Conservation (phyloP, 64 coral and sea anemone species). For the Montipora sp. region DNA sequence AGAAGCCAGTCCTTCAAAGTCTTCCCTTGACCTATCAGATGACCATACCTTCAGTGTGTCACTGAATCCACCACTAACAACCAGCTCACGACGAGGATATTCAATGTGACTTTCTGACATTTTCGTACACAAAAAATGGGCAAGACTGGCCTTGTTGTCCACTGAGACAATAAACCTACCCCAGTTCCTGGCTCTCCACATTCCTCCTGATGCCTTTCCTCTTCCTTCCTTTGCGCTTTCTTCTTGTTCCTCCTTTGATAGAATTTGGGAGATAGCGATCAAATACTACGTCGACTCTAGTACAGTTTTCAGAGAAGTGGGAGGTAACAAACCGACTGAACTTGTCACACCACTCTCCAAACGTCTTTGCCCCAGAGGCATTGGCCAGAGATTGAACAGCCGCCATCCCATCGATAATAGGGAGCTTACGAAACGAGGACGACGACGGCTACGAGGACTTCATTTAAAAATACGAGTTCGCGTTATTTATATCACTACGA, state of each 20-base stretch:
- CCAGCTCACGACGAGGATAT: constrained; percentile 12
- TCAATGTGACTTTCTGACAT: constrained; percentile 23
- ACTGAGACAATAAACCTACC: constrained; percentile 19
- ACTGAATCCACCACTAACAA: constrained; percentile 67
- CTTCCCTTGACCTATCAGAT: constrained; percentile 2
- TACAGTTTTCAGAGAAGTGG: constrained; percentile 53
- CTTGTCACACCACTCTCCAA: constrained; percentile 61
- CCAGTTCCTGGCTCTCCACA: neutral
- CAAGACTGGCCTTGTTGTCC: constrained; percentile 69
- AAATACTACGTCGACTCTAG: constrained; percentile 64
- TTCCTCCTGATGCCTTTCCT: constrained; percentile 28
- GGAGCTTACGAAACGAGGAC: no score
- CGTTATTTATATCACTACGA: no score
- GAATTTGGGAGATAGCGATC: constrained; percentile 58
- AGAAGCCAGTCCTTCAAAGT: constrained; percentile 22
- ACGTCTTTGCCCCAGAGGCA: constrained; percentile 49
- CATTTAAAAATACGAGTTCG: no score
- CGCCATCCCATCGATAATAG: constrained; percentile 59
- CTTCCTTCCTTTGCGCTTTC: constrained; percentile 34
- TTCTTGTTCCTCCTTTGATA: constrained; percentile 51
- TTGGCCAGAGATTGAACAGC: constrained; percentile 59
- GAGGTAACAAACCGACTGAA: constrained; percentile 31
- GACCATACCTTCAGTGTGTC: constrained; percentile 50
- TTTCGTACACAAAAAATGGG: constrained; percentile 41
- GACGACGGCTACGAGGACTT: no score